Evolutionary conservation across 53 echinoderm and acorn worm species (phyloP), one percentile per base, ranked within the genome.

Genomic region (Holothuria scabra): DNA sequence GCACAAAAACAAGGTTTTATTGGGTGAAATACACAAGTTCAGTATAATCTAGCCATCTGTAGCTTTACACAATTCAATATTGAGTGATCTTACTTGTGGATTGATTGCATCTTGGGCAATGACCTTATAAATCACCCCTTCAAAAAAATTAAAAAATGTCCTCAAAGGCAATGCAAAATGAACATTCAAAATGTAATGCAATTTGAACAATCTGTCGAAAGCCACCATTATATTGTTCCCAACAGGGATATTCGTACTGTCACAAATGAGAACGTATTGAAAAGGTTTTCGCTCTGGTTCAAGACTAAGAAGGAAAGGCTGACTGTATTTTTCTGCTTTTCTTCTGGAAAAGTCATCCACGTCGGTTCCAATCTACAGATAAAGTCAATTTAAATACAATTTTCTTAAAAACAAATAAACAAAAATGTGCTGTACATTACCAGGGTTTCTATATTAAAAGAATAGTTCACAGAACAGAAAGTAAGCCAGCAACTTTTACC

Each of bases 161-260:
- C 38, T 9, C 29, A 75, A 44, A 49, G 44, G 75, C 7, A 46
- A 46, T 28, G 75, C 22, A 75, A 75, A 44, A 14, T 74, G 56
- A 0, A 75, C 38, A 52, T 75, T 75, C 11, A 75, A 75, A 22
- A 44, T 75, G 24, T 75, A 75, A 14, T 75, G 75, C 37, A 75
- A 4, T 24, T 75, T 75, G 49, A 75, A 75, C 2, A 75, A 46
- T 24, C 75, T 75, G 75, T 75, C 75, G 29, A 75, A 75, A 56
- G 75, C 75, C 23, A 49, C 75, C 19, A 67, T 67, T 6, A 34
- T 14, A 25, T 32, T 34, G 28, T 67, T 37, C 21, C 67, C 67
- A 18, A 67, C 67, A 30, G 31, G 67, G 19, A 67, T 67, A 37
- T 67, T 28, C 13, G 67, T 34, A 19, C 37, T 34, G 37, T 67